phyloP scores from a whole-genome alignment of 2,113 vertebrate genomes.

The Daboia siamensis region DNA sequence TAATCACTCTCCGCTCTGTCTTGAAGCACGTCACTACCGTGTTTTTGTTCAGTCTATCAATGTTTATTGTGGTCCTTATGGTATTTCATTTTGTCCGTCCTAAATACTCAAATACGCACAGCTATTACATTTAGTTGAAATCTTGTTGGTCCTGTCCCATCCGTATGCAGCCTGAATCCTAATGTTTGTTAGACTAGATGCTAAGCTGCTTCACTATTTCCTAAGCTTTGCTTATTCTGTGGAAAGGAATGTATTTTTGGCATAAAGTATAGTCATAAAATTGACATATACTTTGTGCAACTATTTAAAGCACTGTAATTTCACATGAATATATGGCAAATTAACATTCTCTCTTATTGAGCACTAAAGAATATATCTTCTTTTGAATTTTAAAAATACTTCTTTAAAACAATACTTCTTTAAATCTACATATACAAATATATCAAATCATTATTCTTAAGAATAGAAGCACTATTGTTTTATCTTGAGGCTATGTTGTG shows the following conservation, averaged over 20 bases:
- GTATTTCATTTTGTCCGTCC: conserved; percentile 91
- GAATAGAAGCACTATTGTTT: conserved; percentile 48
- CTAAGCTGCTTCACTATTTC: conserved; percentile 89
- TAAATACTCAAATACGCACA: conserved; percentile 85
- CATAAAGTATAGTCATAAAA: conserved; percentile 85
- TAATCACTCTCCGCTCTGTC: conserved; percentile 90
- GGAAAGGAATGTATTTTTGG: conserved; percentile 88
- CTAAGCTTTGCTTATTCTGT: conserved; percentile 88
- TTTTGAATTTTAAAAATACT: conserved; percentile 63
- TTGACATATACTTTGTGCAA: conserved; percentile 81
- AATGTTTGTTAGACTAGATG: conserved; percentile 93
- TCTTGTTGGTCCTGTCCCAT: conserved; percentile 83
- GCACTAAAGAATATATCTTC: conserved; percentile 44
- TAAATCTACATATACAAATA: conserved; percentile 35
- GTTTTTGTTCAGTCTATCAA: conserved; percentile 95
- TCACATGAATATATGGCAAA: conserved; percentile 88
- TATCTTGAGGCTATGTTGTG: conserved; percentile 47
- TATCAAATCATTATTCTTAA: conserved; percentile 49
- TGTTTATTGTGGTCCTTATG: conserved; percentile 91
- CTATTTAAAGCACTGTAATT: conserved; percentile 88
- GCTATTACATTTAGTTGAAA: conserved; percentile 80
- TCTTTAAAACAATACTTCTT: conserved; percentile 45
- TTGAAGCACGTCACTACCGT: conserved; percentile 97
- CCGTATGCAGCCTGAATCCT: conserved; percentile 89
- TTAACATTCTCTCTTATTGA: conserved; percentile 59